Evolutionary conservation across 2,113 vertebrate species (phyloP), one percentile per base, ranked within the genome.

Genomic region (Atractosteus spatula): DNA sequence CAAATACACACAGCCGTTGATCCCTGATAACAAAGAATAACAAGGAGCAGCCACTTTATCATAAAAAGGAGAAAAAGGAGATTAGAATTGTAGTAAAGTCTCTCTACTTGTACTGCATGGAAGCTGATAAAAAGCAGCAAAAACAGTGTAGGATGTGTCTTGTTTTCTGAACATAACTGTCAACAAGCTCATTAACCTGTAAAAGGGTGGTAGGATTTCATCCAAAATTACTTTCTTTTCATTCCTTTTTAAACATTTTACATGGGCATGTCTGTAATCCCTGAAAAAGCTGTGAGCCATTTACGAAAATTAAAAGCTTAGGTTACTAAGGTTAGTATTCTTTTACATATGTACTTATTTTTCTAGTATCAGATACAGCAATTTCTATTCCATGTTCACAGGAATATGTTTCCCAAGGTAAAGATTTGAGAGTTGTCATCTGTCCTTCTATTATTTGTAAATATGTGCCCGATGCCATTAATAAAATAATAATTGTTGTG

Each of bases 81-180:
- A 81, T 79, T 78, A 81, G 62, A 74, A 63, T 81, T 76, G 71
- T 74, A 78, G 74, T 70, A 29, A 51, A 74, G 54, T 47, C 67
- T 67, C 67, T 59, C 74, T 29, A 63, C 79, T 70, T 73, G 71
- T 71, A 67, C 81, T 77, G 75, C 71, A 67, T 62, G 75, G 62
- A 45, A 61, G 55, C 75, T 73, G 76, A 79, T 81, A 83, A 77
- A 77, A 63, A 59, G 55, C 47, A 62, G 72, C 70, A 73, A 65
- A 65, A 62, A 55, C 54, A 4, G 45, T 61, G 16, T 1, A 14
- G 68, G 12, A 55, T 41, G 3, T 66, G 41, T 10, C 47, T 51
- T 51, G 47, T 51, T 51, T 51, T 7, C 47, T 10, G 5, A 47
- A 70, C 54, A 44, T 70, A 44, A 63, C 61, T 71, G 69, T n/a